Percentiles rank a stretch among this genome's conserved stretches.
Conservation (phyloP, 2,888 invertebrate genomes). For the Drosophila quinaria region DNA sequence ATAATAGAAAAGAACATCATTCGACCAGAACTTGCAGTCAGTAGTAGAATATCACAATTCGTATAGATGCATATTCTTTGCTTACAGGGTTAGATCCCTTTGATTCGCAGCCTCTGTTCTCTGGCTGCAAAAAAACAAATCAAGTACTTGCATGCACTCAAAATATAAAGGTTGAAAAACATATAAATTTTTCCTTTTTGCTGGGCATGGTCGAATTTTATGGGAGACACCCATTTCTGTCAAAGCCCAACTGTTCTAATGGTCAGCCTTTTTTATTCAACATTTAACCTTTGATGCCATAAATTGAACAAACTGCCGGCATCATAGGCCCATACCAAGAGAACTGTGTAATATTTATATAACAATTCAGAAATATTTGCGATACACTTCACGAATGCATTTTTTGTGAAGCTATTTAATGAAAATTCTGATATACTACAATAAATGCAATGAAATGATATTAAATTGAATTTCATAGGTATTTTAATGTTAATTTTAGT, state of each 20-base stretch:
- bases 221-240: conserved; percentile 13
- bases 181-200: conserved; percentile 10
- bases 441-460: conserved; percentile 4
- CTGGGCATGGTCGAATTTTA: conserved; percentile 9
- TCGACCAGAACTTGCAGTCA: not conserved
- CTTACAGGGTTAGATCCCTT: not conserved
- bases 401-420: conserved; percentile 38
- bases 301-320: conserved; percentile 68
- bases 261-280: conserved; percentile 42
- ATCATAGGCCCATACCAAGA: not conserved
- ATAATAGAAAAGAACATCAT: not conserved
- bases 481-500: not conserved
- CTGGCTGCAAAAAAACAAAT: not conserved
- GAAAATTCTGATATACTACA: conserved; percentile 23
- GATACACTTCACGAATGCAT: conserved; percentile 67
- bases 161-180: conserved; percentile 24
- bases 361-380: conserved; percentile 73
- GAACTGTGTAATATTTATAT: conserved; percentile 59
- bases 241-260: conserved; percentile 27
- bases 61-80: not conserved
- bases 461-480: conserved; percentile 1
- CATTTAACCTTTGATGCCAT: conserved; percentile 68
- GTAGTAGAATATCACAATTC: not conserved
- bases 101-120: conserved; percentile 18
- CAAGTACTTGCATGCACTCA: conserved; percentile 1